A percentile compares a stretch with the other conserved stretches of the same genome.
phyloP scores from a whole-genome alignment of 1,140 invertebrate species.

The Gryon sp. region DNA sequence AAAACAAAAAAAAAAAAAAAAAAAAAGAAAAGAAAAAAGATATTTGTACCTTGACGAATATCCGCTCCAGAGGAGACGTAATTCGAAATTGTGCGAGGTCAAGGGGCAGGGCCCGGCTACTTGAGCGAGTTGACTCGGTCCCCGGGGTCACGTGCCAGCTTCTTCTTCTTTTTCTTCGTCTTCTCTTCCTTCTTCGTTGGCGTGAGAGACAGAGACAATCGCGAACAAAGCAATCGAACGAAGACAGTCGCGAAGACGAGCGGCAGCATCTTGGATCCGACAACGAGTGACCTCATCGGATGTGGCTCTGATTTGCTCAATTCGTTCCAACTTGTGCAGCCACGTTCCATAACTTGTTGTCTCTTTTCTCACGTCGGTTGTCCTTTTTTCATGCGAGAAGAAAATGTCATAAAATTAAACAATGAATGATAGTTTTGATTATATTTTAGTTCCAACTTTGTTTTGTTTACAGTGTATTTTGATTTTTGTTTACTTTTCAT shows the following conservation, averaged over 20 bases:
- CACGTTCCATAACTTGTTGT: slow-evolving; percentile 46
- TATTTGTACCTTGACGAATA: slow-evolving; percentile 73
- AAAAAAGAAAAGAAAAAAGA: no score
- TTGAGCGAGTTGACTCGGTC: slow-evolving; percentile 78
- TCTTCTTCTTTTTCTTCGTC: slow-evolving; percentile 66
- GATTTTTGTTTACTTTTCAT: no score
- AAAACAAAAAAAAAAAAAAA: no score
- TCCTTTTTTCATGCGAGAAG: no score
- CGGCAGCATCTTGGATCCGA: slow-evolving; percentile 60
- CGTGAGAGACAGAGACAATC: slow-evolving; percentile 41
- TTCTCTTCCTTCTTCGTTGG: slow-evolving; percentile 46
- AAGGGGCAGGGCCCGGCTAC: slow-evolving; percentile 78
- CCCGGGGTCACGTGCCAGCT: slow-evolving; percentile 76
- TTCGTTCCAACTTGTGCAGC: slow-evolving; percentile 72
- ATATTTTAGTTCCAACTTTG: no score
- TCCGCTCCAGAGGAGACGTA: slow-evolving; percentile 76
- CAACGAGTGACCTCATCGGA: slow-evolving; percentile 77
- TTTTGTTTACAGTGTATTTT: no score
- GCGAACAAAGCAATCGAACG: slow-evolving; percentile 45
- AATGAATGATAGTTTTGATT: no score
- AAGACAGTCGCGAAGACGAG: slow-evolving; percentile 56
- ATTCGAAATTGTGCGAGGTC: slow-evolving; percentile 78
- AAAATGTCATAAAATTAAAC: no score
- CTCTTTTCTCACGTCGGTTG: slow-evolving; percentile 26
- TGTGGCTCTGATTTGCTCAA: slow-evolving; percentile 79